Base-by-base conservation (phyloP, 2,113 vertebrate genomes). In the Megaceryle torquata region DNA sequence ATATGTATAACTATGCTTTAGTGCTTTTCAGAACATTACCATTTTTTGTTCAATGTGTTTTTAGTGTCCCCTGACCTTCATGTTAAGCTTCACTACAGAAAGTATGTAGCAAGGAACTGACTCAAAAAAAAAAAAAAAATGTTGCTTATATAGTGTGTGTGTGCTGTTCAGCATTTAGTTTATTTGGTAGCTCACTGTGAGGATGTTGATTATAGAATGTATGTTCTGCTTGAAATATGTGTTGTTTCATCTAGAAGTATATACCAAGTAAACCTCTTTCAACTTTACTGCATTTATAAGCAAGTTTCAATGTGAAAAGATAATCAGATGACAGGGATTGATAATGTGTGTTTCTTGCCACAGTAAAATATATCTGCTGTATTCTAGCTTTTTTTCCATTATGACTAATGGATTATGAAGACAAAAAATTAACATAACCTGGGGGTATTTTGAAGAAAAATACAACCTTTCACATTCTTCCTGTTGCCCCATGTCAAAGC, bases 1-100 rank as follows among this genome's bases (percentile, higher is more conserved):
- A 95, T 88, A 96, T 89, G 75, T 80, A 76, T 96, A 97, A 92
- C 72, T 94, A 88, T 82, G 64, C 74, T 95, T 96, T 67, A 94
- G 79, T 86, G 83, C 51, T 77, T 97, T 94, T 86, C 71, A 94
- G 93, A 94, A 79, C 91, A 95, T 15, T 96, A 89, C 80, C 86
- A 96, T 91, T 96, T 94, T 94, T 94, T 80, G 43, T 94, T 97
- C 26, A 0, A 44, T 89, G 74, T 87, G 37, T 86, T 97, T 91
- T 41, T 61, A 78, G 15, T 89, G 68, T 85, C 57, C 56, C 57
- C 63, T 59, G 43, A 79, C 81, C 80, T 93, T 71, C 70, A 54
- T 37, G 54, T 63, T 63, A 89, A 22, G 35, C 33, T 89, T 72
- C 41, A 76, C 37, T 69, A 87, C 41, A 86, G 51, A 95, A 91